phyloP scores from a whole-genome alignment of 23 tunicate species.

The Trididemnum clinides region DNA sequence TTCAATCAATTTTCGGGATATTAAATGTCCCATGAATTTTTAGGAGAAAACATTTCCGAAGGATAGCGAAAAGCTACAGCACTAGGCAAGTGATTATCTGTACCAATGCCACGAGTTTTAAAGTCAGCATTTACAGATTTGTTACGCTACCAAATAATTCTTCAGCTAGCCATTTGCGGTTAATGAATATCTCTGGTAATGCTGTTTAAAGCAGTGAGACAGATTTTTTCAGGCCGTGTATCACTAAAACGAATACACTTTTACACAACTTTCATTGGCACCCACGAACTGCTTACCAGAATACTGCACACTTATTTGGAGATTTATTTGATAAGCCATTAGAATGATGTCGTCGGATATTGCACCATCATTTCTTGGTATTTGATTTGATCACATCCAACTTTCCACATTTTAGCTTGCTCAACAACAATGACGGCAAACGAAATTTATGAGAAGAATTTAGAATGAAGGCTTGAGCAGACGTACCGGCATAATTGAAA shows the following conservation, averaged over 20 bases:
- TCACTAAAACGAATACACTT: conserved; percentile 1
- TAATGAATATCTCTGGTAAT: too few relatives aligned
- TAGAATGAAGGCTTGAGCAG: neutral
- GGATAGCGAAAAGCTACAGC: neutral
- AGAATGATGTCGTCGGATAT: conserved; percentile 16
- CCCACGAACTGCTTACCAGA: conserved; percentile 2
- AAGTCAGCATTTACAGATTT: neutral
- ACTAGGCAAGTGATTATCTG: too few relatives aligned
- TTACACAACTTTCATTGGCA: neutral
- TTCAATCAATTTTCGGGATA: neutral
- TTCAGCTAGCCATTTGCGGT: too few relatives aligned
- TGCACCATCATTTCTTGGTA: too few relatives aligned
- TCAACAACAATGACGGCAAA: conserved; percentile 3
- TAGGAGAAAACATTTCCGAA: neutral
- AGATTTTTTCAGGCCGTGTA: neutral
- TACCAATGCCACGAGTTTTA: neutral
- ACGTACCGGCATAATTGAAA: too few relatives aligned
- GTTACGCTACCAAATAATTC: neutral
- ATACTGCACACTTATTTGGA: neutral
- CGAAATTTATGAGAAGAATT: neutral
- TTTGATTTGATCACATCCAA: neutral
- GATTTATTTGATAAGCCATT: conserved; percentile 19
- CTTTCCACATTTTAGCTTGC: neutral
- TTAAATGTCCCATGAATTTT: neutral
- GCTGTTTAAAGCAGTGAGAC: neutral